phyloP scores from a whole-genome alignment of 2,113 vertebrate species.

The Corythaeola cristata region DNA sequence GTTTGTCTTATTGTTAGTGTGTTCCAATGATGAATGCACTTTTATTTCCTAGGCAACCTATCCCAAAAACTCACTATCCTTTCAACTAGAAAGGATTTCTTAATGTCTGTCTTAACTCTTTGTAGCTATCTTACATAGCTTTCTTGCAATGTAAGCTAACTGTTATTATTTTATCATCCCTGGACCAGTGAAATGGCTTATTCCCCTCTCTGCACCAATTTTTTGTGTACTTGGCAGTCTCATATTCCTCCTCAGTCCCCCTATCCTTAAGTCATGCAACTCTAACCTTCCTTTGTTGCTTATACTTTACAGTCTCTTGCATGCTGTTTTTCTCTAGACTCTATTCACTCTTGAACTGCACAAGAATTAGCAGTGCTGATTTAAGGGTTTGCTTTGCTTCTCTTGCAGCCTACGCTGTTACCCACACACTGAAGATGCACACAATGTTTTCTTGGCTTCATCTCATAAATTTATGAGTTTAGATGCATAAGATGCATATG shows the following conservation, averaged over 20 bases:
- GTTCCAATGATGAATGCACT: background rate
- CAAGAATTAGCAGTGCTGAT: accelerated
- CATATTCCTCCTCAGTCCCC: background rate
- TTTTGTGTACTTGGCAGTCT: background rate
- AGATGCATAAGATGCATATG: background rate
- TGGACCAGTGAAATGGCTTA: background rate
- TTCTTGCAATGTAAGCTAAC: background rate
- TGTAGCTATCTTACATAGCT: background rate
- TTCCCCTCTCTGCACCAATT: background rate
- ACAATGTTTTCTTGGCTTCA: background rate
- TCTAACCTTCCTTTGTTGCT: background rate
- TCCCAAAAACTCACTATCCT: background rate
- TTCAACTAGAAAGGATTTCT: background rate
- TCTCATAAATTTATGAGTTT: background rate
- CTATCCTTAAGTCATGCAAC: background rate
- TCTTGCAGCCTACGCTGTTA: background rate
- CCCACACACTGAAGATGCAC: background rate
- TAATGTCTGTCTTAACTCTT: background rate
- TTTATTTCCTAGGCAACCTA: background rate
- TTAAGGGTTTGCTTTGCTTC: background rate
- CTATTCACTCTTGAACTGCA: background rate
- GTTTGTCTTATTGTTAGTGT: background rate
- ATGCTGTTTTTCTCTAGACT: background rate
- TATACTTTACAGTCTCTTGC: background rate
- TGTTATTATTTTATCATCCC: background rate